Conservation (phyloP, 2,888 invertebrate genomes). For the Lasioglossum zephyrum region DNA sequence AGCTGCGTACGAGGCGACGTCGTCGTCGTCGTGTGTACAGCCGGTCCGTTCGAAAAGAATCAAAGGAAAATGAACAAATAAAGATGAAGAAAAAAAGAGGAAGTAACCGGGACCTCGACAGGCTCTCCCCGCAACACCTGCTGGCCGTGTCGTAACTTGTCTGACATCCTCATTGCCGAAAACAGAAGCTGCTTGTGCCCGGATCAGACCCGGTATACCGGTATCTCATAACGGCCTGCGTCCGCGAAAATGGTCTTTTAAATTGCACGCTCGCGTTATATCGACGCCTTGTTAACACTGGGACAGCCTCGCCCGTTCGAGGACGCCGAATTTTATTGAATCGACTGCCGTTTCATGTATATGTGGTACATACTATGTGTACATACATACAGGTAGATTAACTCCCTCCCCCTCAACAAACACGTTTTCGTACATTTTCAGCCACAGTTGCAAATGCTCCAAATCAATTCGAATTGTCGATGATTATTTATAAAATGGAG, state of each 20-base stretch:
- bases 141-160: slow-evolving; percentile 72
- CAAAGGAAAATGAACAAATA: slow-evolving; percentile 47
- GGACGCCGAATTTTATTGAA: slow-evolving; percentile 25
- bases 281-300: slow-evolving; percentile 70
- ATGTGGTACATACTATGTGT: too few relatives aligned
- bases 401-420: neutral
- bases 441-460: neutral
- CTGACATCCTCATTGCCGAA: slow-evolving; percentile 77
- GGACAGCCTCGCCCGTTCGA: slow-evolving; percentile 18
- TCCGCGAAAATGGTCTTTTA: slow-evolving; percentile 67
- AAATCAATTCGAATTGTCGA: neutral
- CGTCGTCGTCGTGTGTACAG: neutral
- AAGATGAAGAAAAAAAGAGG: slow-evolving; percentile 23
- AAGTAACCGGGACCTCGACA: slow-evolving; percentile 23
- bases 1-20: neutral
- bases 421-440: neutral
- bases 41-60: slow-evolving; percentile 21
- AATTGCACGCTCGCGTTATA: slow-evolving; percentile 68
- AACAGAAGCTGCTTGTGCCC: slow-evolving; percentile 76
- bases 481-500: neutral
- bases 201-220: slow-evolving; percentile 63
- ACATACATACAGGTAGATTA: neutral
- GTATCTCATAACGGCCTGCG: slow-evolving; percentile 74
- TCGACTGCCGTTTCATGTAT: neutral
- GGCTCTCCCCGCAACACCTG: slow-evolving; percentile 67